Percentiles rank a stretch among this genome's conserved stretches.
phyloP scores from a whole-genome alignment of 2,113 vertebrate genomes.

The Sylvietta virens region DNA sequence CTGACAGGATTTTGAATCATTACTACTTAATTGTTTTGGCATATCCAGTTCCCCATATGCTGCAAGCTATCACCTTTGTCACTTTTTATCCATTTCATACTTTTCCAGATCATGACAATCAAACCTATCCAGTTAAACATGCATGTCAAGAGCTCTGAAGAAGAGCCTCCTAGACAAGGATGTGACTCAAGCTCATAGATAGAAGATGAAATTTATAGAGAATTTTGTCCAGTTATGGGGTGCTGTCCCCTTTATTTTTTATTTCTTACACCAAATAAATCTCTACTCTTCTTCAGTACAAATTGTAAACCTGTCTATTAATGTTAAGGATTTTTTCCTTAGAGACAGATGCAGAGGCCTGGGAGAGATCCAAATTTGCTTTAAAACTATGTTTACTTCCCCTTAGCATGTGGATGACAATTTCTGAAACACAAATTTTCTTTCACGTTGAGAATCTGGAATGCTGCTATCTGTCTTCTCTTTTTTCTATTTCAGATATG shows the following conservation, averaged over 20 bases:
- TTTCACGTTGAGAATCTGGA: neutral
- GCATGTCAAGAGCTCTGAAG: neutral
- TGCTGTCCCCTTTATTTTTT: neutral
- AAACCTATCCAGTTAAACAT: neutral
- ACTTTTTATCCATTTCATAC: neutral
- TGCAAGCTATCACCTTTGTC: neutral
- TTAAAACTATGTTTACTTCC: neutral
- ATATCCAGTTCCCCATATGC: neutral
- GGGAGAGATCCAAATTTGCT: neutral
- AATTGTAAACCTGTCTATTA: neutral
- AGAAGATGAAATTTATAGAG: neutral
- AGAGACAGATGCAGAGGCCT: accelerated
- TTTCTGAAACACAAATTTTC: neutral
- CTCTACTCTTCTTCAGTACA: neutral
- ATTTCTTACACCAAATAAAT: neutral
- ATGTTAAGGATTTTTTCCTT: neutral
- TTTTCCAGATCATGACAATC: neutral
- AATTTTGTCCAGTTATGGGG: neutral
- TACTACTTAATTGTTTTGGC: neutral
- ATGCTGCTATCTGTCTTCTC: neutral
- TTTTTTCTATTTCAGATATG: neutral
- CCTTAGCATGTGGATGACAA: neutral
- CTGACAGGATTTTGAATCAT: neutral
- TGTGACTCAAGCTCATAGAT: accelerated
- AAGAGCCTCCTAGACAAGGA: neutral